Conservation (phyloP, 2,888 invertebrate genomes). For the Microctonus brassicae region DNA sequence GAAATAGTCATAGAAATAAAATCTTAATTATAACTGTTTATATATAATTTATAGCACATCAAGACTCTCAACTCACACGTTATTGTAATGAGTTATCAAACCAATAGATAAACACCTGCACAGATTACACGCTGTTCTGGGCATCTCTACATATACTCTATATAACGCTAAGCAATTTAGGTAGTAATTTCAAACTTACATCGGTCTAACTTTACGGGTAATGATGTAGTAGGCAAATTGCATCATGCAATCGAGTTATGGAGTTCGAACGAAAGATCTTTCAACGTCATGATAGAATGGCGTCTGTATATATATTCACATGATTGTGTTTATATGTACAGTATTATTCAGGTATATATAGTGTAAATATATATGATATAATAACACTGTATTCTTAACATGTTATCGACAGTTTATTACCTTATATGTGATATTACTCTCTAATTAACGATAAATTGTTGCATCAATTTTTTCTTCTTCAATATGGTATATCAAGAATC, state of each 20-base stretch:
- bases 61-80: neutral
- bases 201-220: conserved; percentile 64
- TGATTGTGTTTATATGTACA: neutral
- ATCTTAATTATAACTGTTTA: no score
- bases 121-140: conserved; percentile 62
- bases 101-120: conserved; percentile 60
- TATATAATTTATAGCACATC: no score
- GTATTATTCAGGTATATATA: neutral
- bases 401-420: no score
- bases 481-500: no score
- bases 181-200: conserved; percentile 69
- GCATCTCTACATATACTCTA: conserved; percentile 46
- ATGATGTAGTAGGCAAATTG: conserved; percentile 68
- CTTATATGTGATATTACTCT: no score
- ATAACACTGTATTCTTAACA: no score
- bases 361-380: neutral
- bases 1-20: no score
- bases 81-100: neutral
- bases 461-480: no score
- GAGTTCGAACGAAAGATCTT: no score
- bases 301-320: conserved; percentile 14
- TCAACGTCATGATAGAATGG: conserved; percentile 49
- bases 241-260: conserved; percentile 63
- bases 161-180: conserved; percentile 67
- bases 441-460: no score